Evolutionary conservation across 2,888 invertebrate genomes (phyloP).

Genomic region (Scaptomyza cyrtandrae): DNA sequence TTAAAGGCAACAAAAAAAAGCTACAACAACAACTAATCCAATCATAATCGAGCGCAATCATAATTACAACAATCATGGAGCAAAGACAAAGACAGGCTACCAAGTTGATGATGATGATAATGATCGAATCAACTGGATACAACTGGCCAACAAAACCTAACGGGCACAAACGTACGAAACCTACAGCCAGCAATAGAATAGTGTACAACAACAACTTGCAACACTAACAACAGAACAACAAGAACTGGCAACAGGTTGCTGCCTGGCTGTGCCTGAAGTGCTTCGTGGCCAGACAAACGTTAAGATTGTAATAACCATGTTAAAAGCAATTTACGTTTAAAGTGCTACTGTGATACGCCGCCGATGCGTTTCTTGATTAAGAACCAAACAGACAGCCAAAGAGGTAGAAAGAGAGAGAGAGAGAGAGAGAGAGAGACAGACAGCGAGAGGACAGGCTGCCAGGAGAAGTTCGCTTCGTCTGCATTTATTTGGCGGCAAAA

Average conservation of each 20-base stretch:
- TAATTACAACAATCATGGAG: slow-evolving; percentile 70
- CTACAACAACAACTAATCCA: slow-evolving; percentile 74
- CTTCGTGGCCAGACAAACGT: slow-evolving; percentile 78
- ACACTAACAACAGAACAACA: slow-evolving; percentile 42
- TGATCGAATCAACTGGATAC: slow-evolving; percentile 39
- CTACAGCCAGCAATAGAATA: slow-evolving; percentile 31
- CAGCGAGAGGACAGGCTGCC: slow-evolving; percentile 15
- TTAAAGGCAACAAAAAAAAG: slow-evolving; percentile 60
- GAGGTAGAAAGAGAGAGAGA: slow-evolving; percentile 14
- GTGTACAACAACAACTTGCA: slow-evolving; percentile 17
- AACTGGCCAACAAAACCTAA: slow-evolving; percentile 35
- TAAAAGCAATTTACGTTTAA: slow-evolving; percentile 84
- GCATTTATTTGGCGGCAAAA: slow-evolving; percentile 79
- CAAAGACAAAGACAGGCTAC: slow-evolving; percentile 24
- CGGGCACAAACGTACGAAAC: slow-evolving; percentile 45
- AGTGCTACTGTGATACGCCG: slow-evolving; percentile 83
- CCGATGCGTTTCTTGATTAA: slow-evolving; percentile 81
- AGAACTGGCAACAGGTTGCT: slow-evolving; percentile 62
- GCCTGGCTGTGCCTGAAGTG: slow-evolving; percentile 63
- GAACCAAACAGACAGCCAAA: slow-evolving; percentile 52
- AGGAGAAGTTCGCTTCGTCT: slow-evolving; percentile 38
- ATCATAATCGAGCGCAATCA: slow-evolving; percentile 75
- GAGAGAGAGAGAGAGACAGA: background rate
- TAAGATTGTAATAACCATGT: slow-evolving; percentile 82
- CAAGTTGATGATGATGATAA: slow-evolving; percentile 12